These are phyloP conservation scores for Meloidogyne floridensis DNA, from an alignment of 1,140 invertebrate genomes.

Conservation along the genomic window DNA sequence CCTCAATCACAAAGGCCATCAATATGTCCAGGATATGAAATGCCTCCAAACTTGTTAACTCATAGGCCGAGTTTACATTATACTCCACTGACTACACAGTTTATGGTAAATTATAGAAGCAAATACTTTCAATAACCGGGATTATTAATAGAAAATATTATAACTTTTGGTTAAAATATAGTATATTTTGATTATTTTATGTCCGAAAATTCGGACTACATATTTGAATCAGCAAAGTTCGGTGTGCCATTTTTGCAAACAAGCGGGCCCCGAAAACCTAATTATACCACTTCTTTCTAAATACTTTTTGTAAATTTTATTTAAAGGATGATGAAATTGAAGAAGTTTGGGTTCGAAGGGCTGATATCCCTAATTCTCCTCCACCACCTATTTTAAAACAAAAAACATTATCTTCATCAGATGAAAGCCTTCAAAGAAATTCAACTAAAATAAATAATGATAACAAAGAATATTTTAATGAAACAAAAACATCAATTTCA, in stretches of 20 bases:
- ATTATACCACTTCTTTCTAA: too few species aligned
- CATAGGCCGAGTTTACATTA: slow-evolving; percentile 6
- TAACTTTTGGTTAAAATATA: too few species aligned
- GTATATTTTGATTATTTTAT: too few species aligned
- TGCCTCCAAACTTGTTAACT: neutral
- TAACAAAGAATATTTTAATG: slow-evolving; percentile 6
- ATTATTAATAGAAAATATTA: too few species aligned
- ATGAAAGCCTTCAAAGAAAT: slow-evolving; percentile 10
- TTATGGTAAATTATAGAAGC: neutral
- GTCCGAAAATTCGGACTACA: too few species aligned
- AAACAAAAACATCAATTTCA: slow-evolving; percentile 19
- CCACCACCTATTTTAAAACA: neutral
- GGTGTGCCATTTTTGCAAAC: too few species aligned
- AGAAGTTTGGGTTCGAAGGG: slow-evolving; percentile 20
- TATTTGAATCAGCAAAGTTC: too few species aligned
- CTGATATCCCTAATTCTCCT: neutral
- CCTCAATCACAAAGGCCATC: neutral
- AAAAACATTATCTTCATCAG: slow-evolving; percentile 15
- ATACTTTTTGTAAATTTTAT: neutral
- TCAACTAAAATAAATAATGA: slow-evolving; percentile 7
- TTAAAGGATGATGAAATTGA: slow-evolving; percentile 17
- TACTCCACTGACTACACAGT: slow-evolving; percentile 9
- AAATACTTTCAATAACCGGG: neutral
- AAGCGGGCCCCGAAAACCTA: too few species aligned
- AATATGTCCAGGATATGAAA: slow-evolving; percentile 6